Conservation (phyloP, 2,888 invertebrate species). For the Alsophila aescularia region DNA sequence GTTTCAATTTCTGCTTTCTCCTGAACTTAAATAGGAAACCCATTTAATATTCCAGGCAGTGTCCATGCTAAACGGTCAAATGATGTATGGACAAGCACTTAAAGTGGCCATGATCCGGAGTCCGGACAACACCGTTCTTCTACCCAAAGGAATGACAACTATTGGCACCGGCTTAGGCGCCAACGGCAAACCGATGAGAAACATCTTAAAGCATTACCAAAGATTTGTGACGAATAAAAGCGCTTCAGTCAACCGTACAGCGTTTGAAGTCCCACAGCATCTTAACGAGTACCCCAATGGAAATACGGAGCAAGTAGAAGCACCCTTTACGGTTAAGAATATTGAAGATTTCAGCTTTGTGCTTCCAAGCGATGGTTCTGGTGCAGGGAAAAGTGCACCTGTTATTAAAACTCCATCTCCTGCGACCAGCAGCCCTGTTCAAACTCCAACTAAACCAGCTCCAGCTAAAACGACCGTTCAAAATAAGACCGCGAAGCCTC, state of each 20-base stretch:
- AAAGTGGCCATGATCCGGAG: constrained; percentile 52
- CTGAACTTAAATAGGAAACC: not conserved
- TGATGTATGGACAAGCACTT: constrained; percentile 54
- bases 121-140: constrained; percentile 40
- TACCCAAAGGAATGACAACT: constrained; percentile 62
- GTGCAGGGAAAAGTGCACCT: not conserved
- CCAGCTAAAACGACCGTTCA: not conserved
- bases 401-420: not conserved
- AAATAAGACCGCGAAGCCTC: not conserved
- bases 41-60: constrained; percentile 58
- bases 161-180: constrained; percentile 65
- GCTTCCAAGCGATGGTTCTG: not conserved
- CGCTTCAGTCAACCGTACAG: constrained; percentile 38
- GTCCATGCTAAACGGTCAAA: constrained; percentile 67
- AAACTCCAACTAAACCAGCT: not conserved
- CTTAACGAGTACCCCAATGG: constrained; percentile 2
- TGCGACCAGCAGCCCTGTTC: not conserved
- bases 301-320: not conserved
- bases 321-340: constrained; percentile 18
- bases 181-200: constrained; percentile 56
- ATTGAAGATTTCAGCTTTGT: constrained; percentile 23
- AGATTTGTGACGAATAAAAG: constrained; percentile 48
- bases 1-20: too few species aligned
- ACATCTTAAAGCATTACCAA: constrained; percentile 57
- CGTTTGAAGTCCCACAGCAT: constrained; percentile 36